Conservation (phyloP, 2,797 vertebrate genomes). For the Loriculus beryllinus region DNA sequence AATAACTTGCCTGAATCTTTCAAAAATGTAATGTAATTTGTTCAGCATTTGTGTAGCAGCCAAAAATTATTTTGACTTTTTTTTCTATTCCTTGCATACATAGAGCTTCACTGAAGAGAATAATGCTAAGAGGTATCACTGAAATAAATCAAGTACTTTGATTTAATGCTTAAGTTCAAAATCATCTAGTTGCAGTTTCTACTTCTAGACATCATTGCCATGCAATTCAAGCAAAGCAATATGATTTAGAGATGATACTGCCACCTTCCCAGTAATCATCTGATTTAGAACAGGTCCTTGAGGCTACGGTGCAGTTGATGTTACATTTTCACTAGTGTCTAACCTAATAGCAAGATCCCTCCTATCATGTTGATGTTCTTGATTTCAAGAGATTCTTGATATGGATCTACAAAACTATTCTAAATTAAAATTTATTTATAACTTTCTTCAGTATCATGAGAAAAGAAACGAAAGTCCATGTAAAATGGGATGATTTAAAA, state of each 20-base stretch:
- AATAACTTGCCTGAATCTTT: neutral
- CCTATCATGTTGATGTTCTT: neutral
- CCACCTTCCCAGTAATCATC: constrained; percentile 3
- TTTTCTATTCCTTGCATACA: neutral
- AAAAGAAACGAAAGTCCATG: neutral
- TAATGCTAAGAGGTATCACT: neutral
- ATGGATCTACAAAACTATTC: neutral
- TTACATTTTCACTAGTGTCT: constrained; percentile 23
- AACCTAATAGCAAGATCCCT: constrained; percentile 34
- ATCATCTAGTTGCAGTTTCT: constrained; percentile 17
- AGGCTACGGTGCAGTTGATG: constrained; percentile 25
- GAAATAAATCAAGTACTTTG: constrained; percentile 50
- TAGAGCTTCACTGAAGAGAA: neutral
- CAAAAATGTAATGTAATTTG: neutral
- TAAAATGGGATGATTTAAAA: neutral
- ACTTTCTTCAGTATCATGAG: neutral
- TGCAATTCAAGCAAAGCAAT: constrained; percentile 17
- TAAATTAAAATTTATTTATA: neutral
- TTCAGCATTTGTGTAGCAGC: neutral
- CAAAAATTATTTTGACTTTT: neutral
- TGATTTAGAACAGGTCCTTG: constrained; percentile 26
- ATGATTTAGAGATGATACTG: constrained; percentile 30
- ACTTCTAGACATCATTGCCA: neutral
- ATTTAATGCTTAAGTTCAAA: constrained; percentile 56
- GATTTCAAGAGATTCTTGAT: neutral